Percentiles rank a stretch among this genome's conserved stretches.
Evolutionary conservation across 1,140 invertebrate genomes (phyloP).

Genomic region (Tetraneura akinire): DNA sequence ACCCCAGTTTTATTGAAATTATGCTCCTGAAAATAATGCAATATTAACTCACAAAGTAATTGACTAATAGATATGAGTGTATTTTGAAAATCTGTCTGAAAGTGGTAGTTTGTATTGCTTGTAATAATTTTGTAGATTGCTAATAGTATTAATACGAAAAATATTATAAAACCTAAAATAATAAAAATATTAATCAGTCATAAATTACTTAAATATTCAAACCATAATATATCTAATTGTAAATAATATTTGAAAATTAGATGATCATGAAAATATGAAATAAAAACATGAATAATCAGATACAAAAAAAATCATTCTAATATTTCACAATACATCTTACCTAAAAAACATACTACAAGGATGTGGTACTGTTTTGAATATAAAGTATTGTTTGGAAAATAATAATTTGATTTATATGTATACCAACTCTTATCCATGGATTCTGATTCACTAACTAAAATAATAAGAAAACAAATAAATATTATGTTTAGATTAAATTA

Average conservation of each 20-base stretch:
- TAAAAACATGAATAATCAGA: too few relatives aligned
- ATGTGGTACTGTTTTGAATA: conserved; percentile 31
- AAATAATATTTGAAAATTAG: too few relatives aligned
- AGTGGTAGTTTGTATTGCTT: conserved; percentile 12
- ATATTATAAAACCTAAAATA: conserved; percentile 11
- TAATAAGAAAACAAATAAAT: conserved; percentile 42
- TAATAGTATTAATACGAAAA: conserved; percentile 15
- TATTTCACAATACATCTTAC: neutral
- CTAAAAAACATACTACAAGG: conserved; percentile 17
- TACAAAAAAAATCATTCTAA: too few relatives aligned
- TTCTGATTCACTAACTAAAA: conserved; percentile 63
- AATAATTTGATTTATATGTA: conserved; percentile 72
- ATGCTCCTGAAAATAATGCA: too few relatives aligned
- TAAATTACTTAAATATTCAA: too few relatives aligned
- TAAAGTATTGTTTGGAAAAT: conserved; percentile 68
- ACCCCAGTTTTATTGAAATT: too few relatives aligned
- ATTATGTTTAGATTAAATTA: too few relatives aligned
- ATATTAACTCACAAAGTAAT: conserved; percentile 15
- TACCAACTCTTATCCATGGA: conserved; percentile 67
- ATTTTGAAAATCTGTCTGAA: conserved; percentile 24
- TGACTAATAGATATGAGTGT: conserved; percentile 37
- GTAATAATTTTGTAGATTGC: conserved; percentile 10
- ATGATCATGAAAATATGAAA: too few relatives aligned
- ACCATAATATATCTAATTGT: too few relatives aligned
- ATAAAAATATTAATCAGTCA: neutral